These are phyloP conservation scores for Epinephelus coioides DNA, from an alignment of 2,797 vertebrate genomes.

Conservation along the genomic window DNA sequence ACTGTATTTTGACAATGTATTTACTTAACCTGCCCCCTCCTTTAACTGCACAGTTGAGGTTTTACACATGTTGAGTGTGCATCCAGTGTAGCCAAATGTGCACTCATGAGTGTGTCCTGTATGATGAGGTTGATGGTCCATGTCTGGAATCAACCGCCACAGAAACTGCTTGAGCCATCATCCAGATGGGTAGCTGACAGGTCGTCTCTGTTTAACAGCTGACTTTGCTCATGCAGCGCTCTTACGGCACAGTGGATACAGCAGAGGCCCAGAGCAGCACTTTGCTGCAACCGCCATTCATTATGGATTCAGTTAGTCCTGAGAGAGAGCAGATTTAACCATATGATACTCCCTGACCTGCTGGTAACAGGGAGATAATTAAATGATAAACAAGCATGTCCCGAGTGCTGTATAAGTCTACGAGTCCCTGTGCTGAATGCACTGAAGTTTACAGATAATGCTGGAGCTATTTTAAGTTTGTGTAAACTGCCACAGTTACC, in stretches of 20 bases:
- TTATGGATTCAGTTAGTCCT: slow-evolving; percentile 61
- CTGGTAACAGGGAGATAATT: slow-evolving; percentile 59
- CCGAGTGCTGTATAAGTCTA: slow-evolving; percentile 16
- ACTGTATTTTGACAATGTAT: neutral
- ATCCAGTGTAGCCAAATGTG: slow-evolving; percentile 5
- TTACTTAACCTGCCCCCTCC: neutral
- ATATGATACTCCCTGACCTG: slow-evolving; percentile 43
- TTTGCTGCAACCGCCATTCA: slow-evolving; percentile 56
- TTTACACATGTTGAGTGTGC: neutral
- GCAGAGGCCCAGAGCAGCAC: slow-evolving; percentile 57
- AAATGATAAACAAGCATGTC: slow-evolving; percentile 48
- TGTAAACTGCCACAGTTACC: neutral
- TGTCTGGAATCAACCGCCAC: slow-evolving; percentile 44
- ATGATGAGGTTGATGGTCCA: slow-evolving; percentile 22
- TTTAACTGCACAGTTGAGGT: neutral
- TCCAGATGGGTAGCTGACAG: slow-evolving; percentile 48
- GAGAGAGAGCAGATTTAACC: slow-evolving; percentile 42
- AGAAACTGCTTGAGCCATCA: slow-evolving; percentile 51
- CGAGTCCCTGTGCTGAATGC: slow-evolving; percentile 19
- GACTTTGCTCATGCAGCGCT: slow-evolving; percentile 46
- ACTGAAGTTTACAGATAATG: slow-evolving; percentile 3
- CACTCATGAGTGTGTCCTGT: slow-evolving; percentile 5
- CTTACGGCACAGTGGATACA: slow-evolving; percentile 29
- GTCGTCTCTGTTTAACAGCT: slow-evolving; percentile 62
- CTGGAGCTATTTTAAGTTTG: slow-evolving; percentile 18